Base-by-base conservation (phyloP, 2,797 vertebrate species). In the Odontamblyopus rebecca region DNA sequence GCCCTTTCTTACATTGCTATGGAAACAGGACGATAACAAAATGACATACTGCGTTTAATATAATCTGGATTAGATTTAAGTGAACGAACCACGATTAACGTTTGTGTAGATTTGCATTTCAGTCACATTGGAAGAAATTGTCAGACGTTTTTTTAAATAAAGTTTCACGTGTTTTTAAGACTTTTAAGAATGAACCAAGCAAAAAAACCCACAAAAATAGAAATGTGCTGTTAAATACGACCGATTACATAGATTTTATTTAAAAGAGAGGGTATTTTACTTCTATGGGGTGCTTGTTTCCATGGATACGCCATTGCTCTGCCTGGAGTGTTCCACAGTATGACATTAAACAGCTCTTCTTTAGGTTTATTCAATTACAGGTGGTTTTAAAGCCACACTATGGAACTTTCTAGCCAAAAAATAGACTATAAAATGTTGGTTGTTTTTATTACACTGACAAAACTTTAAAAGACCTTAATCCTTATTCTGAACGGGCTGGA, bases 221-320 rank as follows among this genome's bases (percentile, higher is more conserved):
- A 82, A n/a, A 48, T 66, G 60, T 32, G n/a, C 53, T 38, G 66
- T 86, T 89, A 88, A 90, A 89, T 88, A 89, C 82, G 78, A 71
- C 83, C 44, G 80, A 83, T 65, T 82, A 91, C 82, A 85, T 81
- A 80, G 81, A 88, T 75, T 84, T 77, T 38, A 9, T 38, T 38
- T 38, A 2, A 38, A 38, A 38, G 35, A 38, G 35, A 2, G 8
- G 35, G 35, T 38, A 38, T 38, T 38, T 38, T 38, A 38, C 35
- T 38, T 38, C 32, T 35, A 7, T 35, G 5, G 30, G 30, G 3
- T 32, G 29, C 29, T 30, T 30, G 30, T 32, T 32, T 32, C 30
- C 5, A 32, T 32, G 30, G 30, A 32, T 3, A 32, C 0, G 30
- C 3, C 32, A 7, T 35, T 35, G 4, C 32, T 35, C 32, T 35